phyloP scores from a whole-genome alignment of 2,113 vertebrate genomes.

The Oxyura jamaicensis region DNA sequence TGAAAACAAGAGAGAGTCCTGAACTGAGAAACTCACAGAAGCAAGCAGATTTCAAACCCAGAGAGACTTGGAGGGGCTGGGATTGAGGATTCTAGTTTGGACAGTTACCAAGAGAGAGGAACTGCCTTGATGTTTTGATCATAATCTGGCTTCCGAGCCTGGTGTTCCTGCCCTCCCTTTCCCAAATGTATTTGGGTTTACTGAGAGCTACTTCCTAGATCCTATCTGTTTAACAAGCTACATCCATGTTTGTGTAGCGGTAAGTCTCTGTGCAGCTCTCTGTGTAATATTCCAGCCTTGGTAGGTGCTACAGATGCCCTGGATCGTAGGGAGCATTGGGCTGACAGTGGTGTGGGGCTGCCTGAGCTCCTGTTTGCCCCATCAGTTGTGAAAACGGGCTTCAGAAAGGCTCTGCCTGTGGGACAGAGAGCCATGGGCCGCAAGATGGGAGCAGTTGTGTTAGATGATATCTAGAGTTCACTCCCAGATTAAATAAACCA shows the following conservation, averaged over 20 bases:
- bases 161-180: not conserved
- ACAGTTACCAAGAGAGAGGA: not conserved
- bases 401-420: not conserved
- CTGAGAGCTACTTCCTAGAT: not conserved
- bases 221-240: not conserved
- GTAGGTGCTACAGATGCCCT: not conserved
- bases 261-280: not conserved
- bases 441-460: not conserved
- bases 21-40: not conserved
- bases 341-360: not conserved
- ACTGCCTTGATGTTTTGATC: constrained; percentile 3
- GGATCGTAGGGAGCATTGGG: not conserved
- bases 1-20: not conserved
- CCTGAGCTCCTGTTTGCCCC: not conserved
- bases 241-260: not conserved
- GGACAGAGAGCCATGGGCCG: not conserved
- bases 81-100: not conserved
- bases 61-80: not conserved
- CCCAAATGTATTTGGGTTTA: not conserved
- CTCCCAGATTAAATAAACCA: constrained; percentile 36
- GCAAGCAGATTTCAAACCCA: not conserved
- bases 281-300: not conserved
- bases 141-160: not conserved
- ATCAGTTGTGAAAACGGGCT: not conserved
- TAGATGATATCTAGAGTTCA: not conserved